These are phyloP conservation scores for Augochlora pura DNA, from an alignment of 1,140 invertebrate genomes.

Conservation along the genomic window DNA sequence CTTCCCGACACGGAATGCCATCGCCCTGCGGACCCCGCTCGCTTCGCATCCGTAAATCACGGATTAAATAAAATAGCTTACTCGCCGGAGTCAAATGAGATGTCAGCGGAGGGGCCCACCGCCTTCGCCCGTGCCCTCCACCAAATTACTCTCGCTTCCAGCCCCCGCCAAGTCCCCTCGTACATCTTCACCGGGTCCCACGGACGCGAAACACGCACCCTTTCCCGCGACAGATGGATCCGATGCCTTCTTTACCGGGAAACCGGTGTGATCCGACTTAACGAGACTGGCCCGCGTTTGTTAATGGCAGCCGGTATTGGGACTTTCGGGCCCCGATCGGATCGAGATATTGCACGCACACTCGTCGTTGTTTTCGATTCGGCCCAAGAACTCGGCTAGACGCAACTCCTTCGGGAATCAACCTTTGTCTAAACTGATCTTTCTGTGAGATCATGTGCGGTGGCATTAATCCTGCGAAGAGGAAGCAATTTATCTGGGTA, in stretches of 20 bases:
- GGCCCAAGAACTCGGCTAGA: background rate
- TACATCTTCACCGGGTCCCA: constrained; percentile 19
- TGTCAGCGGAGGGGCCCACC: constrained; percentile 61
- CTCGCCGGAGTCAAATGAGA: constrained; percentile 65
- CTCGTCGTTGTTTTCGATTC: no score
- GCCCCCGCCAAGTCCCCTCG: background rate
- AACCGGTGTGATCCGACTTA: constrained; percentile 37
- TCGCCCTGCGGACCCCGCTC: constrained; percentile 22
- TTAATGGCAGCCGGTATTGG: constrained; percentile 1
- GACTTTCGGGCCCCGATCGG: background rate
- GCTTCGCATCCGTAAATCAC: constrained; percentile 64
- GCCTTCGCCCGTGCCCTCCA: constrained; percentile 46
- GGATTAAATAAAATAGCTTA: constrained; percentile 67
- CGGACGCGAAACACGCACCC: background rate
- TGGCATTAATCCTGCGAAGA: no score
- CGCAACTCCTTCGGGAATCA: no score
- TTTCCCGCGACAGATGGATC: constrained; percentile 34
- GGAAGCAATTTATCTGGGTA: no score
- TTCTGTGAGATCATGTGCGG: no score
- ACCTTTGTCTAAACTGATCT: no score
- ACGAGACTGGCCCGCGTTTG: constrained; percentile 25
- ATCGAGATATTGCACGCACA: constrained; percentile 24
- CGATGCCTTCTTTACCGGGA: constrained; percentile 14
- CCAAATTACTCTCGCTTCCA: constrained; percentile 53
- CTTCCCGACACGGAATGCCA: constrained; percentile 44